Conservation (phyloP, 2,113 vertebrate species). For the Colossoma macropomum region DNA sequence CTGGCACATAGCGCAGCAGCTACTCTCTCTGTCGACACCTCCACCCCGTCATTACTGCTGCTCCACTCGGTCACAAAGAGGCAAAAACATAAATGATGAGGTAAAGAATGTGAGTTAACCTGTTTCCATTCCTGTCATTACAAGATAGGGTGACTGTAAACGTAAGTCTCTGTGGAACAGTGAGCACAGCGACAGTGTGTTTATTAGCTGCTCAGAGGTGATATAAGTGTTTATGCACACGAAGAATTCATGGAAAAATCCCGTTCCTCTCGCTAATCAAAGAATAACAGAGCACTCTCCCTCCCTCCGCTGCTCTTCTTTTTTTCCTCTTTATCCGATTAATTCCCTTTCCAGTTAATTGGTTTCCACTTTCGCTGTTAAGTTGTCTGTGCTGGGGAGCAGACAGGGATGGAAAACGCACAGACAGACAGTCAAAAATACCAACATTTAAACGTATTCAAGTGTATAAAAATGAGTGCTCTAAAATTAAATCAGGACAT, state of each 20-base stretch:
- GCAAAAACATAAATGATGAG: neutral
- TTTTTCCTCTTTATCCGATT: neutral
- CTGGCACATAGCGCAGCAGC: neutral
- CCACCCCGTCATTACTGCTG: neutral
- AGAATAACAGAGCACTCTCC: neutral
- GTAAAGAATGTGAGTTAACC: neutral
- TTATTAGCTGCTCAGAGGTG: neutral
- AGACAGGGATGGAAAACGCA: too few relatives aligned
- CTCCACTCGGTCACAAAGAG: neutral
- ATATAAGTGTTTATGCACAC: neutral
- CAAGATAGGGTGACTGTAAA: neutral
- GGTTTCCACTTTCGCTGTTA: too few relatives aligned
- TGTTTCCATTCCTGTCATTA: neutral
- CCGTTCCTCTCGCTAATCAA: neutral
- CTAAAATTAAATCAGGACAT: too few relatives aligned
- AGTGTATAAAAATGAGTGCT: too few relatives aligned
- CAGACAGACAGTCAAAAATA: too few relatives aligned
- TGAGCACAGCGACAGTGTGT: neutral
- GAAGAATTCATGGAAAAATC: neutral
- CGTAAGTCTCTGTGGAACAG: neutral
- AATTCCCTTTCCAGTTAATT: neutral
- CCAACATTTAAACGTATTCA: too few relatives aligned
- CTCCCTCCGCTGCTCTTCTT: neutral
- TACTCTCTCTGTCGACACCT: neutral
- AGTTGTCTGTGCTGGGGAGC: too few relatives aligned